Base-by-base conservation (phyloP, 2,888 invertebrate species). In the Xanthostigma xanthostigma region DNA sequence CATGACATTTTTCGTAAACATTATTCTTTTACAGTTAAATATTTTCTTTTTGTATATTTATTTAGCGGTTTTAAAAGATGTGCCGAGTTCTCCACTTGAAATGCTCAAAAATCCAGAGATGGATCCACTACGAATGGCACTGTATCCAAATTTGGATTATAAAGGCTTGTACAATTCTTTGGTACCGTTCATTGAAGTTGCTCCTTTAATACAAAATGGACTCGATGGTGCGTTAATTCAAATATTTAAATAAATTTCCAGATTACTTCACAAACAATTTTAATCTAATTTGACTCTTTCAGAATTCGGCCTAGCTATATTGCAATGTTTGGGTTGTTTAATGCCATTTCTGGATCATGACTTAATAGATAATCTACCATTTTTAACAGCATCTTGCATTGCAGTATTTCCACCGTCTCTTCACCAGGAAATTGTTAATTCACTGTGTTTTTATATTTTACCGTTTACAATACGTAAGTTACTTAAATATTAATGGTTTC, bases 131-230 rank as follows among this genome's bases (percentile, higher is more conserved):
- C 76, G 97, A 49, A 86, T 94, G 80, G 81, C 85, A 33, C 76
- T 96, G 45, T 97, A 93, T 69, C 97, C 97, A 9, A 95, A 88
- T 69, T 75, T 98, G 57, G 96, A 97, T 71, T 98, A 97, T 69
- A 91, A 91, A 64, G 94, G 93, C 46, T 75, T 98, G 42, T 96
- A 92, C 66, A 89, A 90, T 65, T 92, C 93, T 14, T 77, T 97
- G 48, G 79, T 87, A 17, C 87, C 87, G 60, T 73, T 94, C 54
- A 85, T 96, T 46, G 96, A 97, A 67, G 86, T 94, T n/a, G 89
- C 93, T 27, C 88, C 94, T 11, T 78, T 86, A 50, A 81, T 97
- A 56, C 91, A 90, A 64, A 82, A 87, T 63, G 94, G 93, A 46
- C 76, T 89, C 53, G 83, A 86, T 63, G 80, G 92, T 90, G 66